Evolutionary conservation across 2,797 vertebrate genomes (phyloP).

Genomic region (Babyrousa celebensis): DNA sequence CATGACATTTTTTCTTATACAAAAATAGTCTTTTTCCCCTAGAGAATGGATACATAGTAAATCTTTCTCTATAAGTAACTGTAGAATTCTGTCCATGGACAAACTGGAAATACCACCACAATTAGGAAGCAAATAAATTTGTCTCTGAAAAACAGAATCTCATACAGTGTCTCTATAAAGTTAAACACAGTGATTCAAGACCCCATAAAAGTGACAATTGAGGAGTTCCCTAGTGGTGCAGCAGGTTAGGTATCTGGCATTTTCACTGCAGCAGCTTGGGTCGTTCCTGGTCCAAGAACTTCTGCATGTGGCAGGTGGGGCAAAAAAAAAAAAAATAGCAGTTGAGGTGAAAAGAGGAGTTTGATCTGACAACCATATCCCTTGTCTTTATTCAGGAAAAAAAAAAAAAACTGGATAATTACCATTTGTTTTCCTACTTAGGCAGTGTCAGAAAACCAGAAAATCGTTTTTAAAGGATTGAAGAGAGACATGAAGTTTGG

Average conservation of each 20-base stretch:
- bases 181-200: slow-evolving; percentile 44
- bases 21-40: neutral
- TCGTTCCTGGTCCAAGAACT: no score
- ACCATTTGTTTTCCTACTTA: slow-evolving; percentile 56
- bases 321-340: slow-evolving; percentile 21
- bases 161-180: slow-evolving; percentile 38
- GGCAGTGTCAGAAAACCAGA: neutral
- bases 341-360: neutral
- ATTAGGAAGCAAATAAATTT: slow-evolving; percentile 50
- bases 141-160: slow-evolving; percentile 27
- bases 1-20: slow-evolving; percentile 11
- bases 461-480: neutral
- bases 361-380: slow-evolving; percentile 31
- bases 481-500: neutral
- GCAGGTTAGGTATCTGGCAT: no score
- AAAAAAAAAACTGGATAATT: slow-evolving; percentile 60
- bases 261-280: no score
- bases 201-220: slow-evolving; percentile 9
- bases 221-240: neutral
- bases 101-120: slow-evolving; percentile 25
- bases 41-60: slow-evolving; percentile 19
- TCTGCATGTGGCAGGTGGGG: no score
- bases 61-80: slow-evolving; percentile 39
- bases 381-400: slow-evolving; percentile 72
- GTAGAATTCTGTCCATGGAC: neutral